phyloP scores from a whole-genome alignment of 2,888 invertebrate genomes.

The Cataglyphis cursor region DNA sequence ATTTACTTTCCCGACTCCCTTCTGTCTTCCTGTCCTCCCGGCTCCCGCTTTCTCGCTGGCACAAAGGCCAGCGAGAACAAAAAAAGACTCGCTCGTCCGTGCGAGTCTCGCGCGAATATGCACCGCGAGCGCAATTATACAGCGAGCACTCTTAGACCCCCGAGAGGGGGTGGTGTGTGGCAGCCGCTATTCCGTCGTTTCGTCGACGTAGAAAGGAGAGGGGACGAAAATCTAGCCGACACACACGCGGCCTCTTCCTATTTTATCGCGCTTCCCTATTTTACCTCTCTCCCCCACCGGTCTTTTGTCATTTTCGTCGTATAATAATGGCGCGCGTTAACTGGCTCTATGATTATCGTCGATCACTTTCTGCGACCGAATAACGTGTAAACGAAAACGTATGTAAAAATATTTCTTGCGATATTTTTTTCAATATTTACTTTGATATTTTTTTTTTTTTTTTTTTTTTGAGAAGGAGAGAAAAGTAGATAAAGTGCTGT shows the following conservation, averaged over 20 bases:
- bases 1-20: constrained; percentile 78
- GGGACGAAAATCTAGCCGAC: neutral
- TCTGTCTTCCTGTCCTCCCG: constrained; percentile 78
- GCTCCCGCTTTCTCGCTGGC: constrained; percentile 70
- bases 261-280: neutral
- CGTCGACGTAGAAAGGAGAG: neutral
- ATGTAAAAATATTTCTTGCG: neutral
- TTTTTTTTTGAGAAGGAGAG: neutral
- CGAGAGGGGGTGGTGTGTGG: neutral
- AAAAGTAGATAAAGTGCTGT: too few relatives aligned
- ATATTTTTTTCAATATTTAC: neutral
- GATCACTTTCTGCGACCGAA: neutral
- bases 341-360: neutral
- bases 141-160: constrained; percentile 58
- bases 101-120: constrained; percentile 71
- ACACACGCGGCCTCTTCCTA: neutral
- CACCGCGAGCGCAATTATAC: constrained; percentile 75
- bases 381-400: neutral
- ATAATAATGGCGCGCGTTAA: neutral
- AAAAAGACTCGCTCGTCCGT: constrained; percentile 75
- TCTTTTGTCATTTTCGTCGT: constrained; percentile 4
- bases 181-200: neutral
- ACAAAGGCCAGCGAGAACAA: constrained; percentile 72
- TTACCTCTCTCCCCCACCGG: neutral
- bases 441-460: neutral